A percentile compares a stretch with the other conserved stretches of the same genome.
These are phyloP conservation scores for Melipona bicolor DNA, from an alignment of 2,888 invertebrate species.

Conservation along the genomic window DNA sequence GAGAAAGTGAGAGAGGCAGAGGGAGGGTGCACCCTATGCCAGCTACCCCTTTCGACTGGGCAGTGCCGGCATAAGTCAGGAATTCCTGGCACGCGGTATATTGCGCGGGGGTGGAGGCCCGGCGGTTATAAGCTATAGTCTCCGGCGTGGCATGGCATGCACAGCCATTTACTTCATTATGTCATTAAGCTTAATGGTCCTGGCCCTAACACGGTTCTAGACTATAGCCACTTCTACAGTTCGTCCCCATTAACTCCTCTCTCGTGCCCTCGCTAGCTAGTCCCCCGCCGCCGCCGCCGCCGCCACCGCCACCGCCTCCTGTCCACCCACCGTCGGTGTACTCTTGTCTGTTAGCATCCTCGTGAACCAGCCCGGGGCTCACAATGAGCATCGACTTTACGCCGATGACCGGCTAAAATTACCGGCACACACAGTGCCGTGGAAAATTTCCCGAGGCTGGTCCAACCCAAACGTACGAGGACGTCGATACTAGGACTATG, in stretches of 20 bases:
- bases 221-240: constrained; percentile 81
- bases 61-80: constrained; percentile 81
- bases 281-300: constrained; percentile 58
- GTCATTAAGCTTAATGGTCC: constrained; percentile 85
- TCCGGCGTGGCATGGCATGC: constrained; percentile 81
- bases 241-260: constrained; percentile 81
- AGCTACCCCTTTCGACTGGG: constrained; percentile 76
- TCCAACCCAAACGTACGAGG: not conserved
- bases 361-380: constrained; percentile 40
- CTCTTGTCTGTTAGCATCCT: constrained; percentile 58
- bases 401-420: constrained; percentile 73
- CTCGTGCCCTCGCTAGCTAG: constrained; percentile 62
- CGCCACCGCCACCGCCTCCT: constrained; percentile 39
- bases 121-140: constrained; percentile 83
- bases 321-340: constrained; percentile 50
- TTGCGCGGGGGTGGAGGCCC: constrained; percentile 79
- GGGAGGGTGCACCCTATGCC: constrained; percentile 25
- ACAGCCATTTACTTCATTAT: constrained; percentile 84
- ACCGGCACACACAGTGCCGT: constrained; percentile 34
- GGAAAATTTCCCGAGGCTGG: constrained; percentile 52
- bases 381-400: constrained; percentile 80
- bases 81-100: constrained; percentile 84
- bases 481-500: constrained; percentile 34
- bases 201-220: constrained; percentile 82
- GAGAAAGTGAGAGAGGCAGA: constrained; percentile 38